Base-by-base conservation (phyloP, 1,140 invertebrate genomes). In the Hyphantria cunea region DNA sequence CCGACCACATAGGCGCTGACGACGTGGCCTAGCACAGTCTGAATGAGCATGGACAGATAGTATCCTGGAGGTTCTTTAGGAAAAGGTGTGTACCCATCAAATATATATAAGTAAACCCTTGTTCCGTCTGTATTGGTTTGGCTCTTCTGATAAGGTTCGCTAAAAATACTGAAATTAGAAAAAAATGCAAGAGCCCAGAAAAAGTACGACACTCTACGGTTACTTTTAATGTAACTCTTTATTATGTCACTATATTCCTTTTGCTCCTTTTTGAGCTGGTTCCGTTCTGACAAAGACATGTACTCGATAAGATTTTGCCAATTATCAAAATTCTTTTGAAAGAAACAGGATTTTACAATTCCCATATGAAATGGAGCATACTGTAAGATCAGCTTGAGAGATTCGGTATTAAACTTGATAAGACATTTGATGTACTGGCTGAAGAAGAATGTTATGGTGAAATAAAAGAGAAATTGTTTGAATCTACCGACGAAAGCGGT, bases 361-460 rank as follows among this genome's bases (percentile, higher is more conserved):
- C 75, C 77, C 47, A 81, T 68, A 33, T 84, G 81, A 49, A 80
- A 82, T 3, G 81, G 79, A 3, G 72, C 76, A 50, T 77, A 80
- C 51, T 84, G 74, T 7, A 80, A 48, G 42, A 84, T 76, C 6
- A 77, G 52, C 32, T 72, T 70, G 6, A 84, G 34, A 11, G 70
- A 70, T 11, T 63, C 60, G 6, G 25, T 0, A 12, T 74, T 51
- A 5, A 71, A 61, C 9, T 72, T 59, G 1, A 78, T 62, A 7
- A 68, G 31, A 42, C 72, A 78, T 64, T 79, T 84, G 5, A 82
- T 13, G 52, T 80, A 82, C 49, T 82, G 78, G 31, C 70, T 76
- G 17, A 66, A 71, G 59, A 84, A 82, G 52, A 80, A 82, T 3
- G 41, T 33, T 42, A 80, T 54, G 3, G 60, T 76, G 1, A 74